Evolutionary conservation across 2,113 vertebrate species (phyloP).

Genomic region (Melanostigma gelatinosum): DNA sequence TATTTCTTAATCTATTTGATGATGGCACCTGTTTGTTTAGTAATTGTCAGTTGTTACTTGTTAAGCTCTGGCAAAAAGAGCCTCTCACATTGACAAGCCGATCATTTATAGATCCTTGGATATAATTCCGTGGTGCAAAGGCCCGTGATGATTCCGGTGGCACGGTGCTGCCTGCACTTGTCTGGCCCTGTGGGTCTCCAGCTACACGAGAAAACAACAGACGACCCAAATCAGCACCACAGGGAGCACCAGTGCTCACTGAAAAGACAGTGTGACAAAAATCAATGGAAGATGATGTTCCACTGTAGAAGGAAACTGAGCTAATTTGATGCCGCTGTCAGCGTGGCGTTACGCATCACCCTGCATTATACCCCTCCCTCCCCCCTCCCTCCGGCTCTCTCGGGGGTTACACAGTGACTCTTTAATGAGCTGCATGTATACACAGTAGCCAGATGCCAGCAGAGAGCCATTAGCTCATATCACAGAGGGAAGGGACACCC

Average conservation of each 20-base stretch:
- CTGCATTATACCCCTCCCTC: background rate
- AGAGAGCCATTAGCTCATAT: slow-evolving; percentile 77
- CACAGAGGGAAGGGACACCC: slow-evolving; percentile 31
- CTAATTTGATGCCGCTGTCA: slow-evolving; percentile 42
- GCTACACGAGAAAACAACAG: background rate
- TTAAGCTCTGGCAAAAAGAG: background rate
- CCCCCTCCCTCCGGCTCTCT: background rate
- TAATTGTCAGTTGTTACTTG: background rate
- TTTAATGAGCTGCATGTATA: slow-evolving; percentile 69
- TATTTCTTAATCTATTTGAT: background rate
- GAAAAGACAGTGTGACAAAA: background rate
- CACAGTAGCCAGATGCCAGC: slow-evolving; percentile 67
- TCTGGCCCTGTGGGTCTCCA: background rate
- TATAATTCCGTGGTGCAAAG: background rate
- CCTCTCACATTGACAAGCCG: background rate
- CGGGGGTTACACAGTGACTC: slow-evolving; percentile 24
- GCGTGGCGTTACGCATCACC: slow-evolving; percentile 10
- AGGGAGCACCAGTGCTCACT: background rate
- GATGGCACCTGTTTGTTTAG: background rate
- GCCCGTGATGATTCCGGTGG: background rate
- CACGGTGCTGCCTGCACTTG: background rate
- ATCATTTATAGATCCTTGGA: background rate
- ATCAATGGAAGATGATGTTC: slow-evolving; percentile 26
- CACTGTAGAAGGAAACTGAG: slow-evolving; percentile 25
- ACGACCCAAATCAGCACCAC: background rate